Conservation (phyloP, 2,888 invertebrate species). For the Flexamia atlantica region DNA sequence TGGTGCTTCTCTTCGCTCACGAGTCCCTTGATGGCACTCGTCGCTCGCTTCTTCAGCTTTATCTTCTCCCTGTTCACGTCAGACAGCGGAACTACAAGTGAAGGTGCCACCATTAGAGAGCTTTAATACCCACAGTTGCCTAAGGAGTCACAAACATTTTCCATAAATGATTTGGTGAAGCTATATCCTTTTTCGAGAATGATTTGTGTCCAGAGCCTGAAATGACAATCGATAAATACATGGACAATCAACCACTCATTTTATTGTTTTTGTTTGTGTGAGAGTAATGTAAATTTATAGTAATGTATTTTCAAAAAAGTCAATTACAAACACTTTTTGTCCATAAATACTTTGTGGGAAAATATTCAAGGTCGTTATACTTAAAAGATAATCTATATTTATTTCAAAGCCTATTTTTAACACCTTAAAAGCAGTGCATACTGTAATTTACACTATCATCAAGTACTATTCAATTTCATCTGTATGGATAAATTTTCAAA, state of each 20-base stretch:
- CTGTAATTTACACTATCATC: no score
- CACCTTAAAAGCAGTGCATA: no score
- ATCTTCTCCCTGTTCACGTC: background rate
- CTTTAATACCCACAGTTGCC: background rate
- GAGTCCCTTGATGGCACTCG: constrained; percentile 30
- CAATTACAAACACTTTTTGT: no score
- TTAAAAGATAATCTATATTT: no score
- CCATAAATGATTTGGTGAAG: background rate
- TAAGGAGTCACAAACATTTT: background rate
- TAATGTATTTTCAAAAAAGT: no score
- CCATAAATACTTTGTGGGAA: no score
- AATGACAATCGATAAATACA: no score
- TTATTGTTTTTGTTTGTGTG: no score
- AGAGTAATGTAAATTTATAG: no score
- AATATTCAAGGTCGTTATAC: no score
- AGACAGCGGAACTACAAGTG: background rate
- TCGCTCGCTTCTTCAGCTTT: constrained; percentile 52
- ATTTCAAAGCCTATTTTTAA: no score
- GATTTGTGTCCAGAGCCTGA: background rate
- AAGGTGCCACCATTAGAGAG: constrained; percentile 6
- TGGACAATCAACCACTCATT: no score
- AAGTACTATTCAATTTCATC: background rate
- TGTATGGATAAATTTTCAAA: background rate
- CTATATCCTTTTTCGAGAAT: background rate
- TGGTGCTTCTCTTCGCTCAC: constrained; percentile 72